Evolutionary conservation across 2,888 invertebrate genomes (phyloP), one percentile per base, ranked within the genome.

Genomic region (Synanthedon myopaeformis): DNA sequence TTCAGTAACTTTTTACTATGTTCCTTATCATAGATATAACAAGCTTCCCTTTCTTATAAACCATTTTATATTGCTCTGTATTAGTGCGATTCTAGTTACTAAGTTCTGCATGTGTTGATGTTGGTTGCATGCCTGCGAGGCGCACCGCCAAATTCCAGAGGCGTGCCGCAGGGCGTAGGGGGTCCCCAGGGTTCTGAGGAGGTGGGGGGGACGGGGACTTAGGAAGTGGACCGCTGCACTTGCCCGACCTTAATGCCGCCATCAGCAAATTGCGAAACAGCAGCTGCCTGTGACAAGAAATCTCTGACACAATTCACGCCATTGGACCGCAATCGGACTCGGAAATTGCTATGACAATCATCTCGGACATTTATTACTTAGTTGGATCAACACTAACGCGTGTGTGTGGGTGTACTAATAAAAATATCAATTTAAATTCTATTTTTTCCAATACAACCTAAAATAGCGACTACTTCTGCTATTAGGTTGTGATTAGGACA

Each of bases 211-310:
- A 53, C 55, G 60, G 64, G 61, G 59, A 58, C 59, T 60, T 61
- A 62, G 65, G 70, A 72, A 73, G 69, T 72, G 73, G 70, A 71
- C 73, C 75, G 70, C 72, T 82, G 82, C 80, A 80, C 79, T 81
- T 70, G 65, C 68, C 58, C 80, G 79, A 79, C 83, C 83, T 78
- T 82, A 84, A 84, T 81, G 74, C 72, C 67, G 73, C 83, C 84
- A 86, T 84, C 86, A 85, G 82, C 85, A 85, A 82, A 86, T 86
- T 84, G 86, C 83, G 74, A 79, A 77, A 81, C 82, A 81, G 70
- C 82, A 82, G 80, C 79, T 83, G 81, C 66, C 73, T 69, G 71
- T 74, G 80, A 84, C 84, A 82, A 83, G 82, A 84, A 83, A 75
- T 70, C 73, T 69, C 69, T 70, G 74, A 74, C 81, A 76, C 76